Base-by-base conservation (phyloP, 2,888 invertebrate genomes). In the Oscheius sp. region DNA sequence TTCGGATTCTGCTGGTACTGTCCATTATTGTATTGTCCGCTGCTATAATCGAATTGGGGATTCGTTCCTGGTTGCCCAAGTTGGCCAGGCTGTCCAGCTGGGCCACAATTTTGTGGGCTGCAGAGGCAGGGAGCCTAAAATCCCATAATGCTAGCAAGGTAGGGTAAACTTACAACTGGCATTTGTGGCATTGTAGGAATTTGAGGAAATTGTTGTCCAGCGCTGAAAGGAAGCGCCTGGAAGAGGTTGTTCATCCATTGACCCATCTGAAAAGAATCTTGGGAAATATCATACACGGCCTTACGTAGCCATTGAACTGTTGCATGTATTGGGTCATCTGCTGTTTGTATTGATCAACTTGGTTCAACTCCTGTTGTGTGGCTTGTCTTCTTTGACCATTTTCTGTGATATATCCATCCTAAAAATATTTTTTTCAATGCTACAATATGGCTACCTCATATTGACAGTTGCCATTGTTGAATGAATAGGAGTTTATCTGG, bases 381-480 rank as follows among this genome's bases (percentile, higher is more conserved):
- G 80, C 80, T 45, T 78, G 78, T 63, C 80, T 64, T 3, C 69
- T 73, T 66, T 78, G 78, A 35, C 80, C 80, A 49, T 80, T 80
- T 49, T 80, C 80, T 49, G 71, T 76, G 16, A 80, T 53, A 41
- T 76, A 74, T 27, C 80, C 80, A 66, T 80, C 78, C 59, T 75
- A 53, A 56, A 72, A 21, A 16, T 27, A n/a, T 9, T n/a, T 58
- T 1, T 1, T 27, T 9, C 3, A 25, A 58, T 9, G 2, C 25
- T 58, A 13, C 29, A 35, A 35, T 5, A 35, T 21, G 2, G 27
- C 25, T 52, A 72, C 72, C 35, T 64, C 71, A 53, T 78, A 80
- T 59, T 77, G 78, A 45, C 80, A 80, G 56, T 80, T 78, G 74
- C 80, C 80, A 59, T 80, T 80, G 63, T 77, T 78, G 70, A 80